phyloP scores from a whole-genome alignment of 2,888 invertebrate species.

The Drosophila rellima region DNA sequence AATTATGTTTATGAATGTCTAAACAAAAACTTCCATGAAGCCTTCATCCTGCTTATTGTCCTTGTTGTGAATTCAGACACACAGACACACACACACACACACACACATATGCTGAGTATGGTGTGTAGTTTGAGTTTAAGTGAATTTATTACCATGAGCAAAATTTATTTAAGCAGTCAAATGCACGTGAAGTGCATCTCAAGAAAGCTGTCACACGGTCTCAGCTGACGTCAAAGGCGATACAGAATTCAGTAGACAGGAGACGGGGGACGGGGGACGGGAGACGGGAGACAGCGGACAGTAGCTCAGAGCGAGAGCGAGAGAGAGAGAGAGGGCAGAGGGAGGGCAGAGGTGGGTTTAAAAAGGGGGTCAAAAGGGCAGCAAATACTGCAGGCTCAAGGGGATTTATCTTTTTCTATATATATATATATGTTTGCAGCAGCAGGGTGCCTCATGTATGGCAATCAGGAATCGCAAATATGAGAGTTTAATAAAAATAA shows the following conservation, averaged over 20 bases:
- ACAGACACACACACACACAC: slow-evolving; percentile 1
- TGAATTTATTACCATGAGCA: slow-evolving; percentile 81
- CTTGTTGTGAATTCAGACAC: slow-evolving; percentile 27
- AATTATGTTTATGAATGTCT: slow-evolving; percentile 80
- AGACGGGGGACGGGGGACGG: background rate
- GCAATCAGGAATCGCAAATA: no score
- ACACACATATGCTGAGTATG: background rate
- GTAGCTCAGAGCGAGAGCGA: background rate
- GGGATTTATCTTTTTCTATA: slow-evolving; percentile 12
- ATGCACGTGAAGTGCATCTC: slow-evolving; percentile 80
- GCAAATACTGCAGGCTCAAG: slow-evolving; percentile 37
- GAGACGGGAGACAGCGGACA: slow-evolving; percentile 19
- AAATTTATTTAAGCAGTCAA: slow-evolving; percentile 81
- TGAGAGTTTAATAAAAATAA: no score
- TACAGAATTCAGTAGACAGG: slow-evolving; percentile 8
- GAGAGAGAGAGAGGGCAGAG: no score
- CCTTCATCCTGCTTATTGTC: slow-evolving; percentile 58
- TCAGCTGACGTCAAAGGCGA: slow-evolving; percentile 56
- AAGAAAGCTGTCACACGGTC: slow-evolving; percentile 76
- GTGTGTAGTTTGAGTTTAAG: slow-evolving; percentile 74
- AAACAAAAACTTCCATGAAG: slow-evolving; percentile 76
- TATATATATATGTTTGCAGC: background rate
- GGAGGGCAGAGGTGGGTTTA: background rate
- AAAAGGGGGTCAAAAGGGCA: background rate
- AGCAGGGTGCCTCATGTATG: slow-evolving; percentile 36